phyloP scores from a whole-genome alignment of 2,113 vertebrate genomes.

The Tychaedon coryphoeus region DNA sequence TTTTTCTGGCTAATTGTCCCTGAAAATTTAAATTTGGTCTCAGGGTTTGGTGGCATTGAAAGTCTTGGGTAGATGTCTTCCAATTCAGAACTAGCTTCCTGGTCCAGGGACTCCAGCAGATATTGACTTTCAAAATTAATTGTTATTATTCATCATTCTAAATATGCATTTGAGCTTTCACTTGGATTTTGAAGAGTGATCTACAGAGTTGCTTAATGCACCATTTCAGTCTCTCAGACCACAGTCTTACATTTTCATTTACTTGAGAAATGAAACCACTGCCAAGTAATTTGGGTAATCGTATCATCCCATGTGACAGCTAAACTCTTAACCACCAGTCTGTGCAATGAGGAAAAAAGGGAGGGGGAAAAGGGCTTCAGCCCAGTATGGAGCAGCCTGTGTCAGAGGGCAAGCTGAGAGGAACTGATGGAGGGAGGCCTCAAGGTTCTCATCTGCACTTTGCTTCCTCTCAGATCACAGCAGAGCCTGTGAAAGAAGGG shows the following conservation, averaged over 20 bases:
- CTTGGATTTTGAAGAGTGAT: not conserved
- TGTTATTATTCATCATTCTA: not conserved
- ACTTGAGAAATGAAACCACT: slow-evolving; percentile 12
- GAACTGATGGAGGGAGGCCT: not conserved
- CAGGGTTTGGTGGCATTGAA: not conserved
- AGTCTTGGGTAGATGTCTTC: not conserved
- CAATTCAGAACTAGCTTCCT: not conserved
- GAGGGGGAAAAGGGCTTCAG: not conserved
- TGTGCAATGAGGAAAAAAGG: not conserved
- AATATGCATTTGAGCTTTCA: not conserved
- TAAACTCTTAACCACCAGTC: not conserved
- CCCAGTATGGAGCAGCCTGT: rapidly evolving
- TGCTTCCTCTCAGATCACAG: not conserved
- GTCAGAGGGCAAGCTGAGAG: not conserved
- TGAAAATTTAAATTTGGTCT: not conserved
- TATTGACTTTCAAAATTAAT: not conserved
- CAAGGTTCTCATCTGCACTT: not conserved
- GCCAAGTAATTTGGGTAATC: not conserved
- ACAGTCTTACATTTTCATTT: slow-evolving; percentile 6
- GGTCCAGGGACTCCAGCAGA: not conserved
- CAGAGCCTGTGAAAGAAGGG: not conserved
- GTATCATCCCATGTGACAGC: not conserved
- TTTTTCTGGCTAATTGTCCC: not conserved
- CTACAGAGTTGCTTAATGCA: not conserved
- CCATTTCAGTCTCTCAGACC: not conserved